Evolutionary conservation across 35 echinoderm and acorn worm genomes (phyloP).

Genomic region (Ophioderma brevispina): DNA sequence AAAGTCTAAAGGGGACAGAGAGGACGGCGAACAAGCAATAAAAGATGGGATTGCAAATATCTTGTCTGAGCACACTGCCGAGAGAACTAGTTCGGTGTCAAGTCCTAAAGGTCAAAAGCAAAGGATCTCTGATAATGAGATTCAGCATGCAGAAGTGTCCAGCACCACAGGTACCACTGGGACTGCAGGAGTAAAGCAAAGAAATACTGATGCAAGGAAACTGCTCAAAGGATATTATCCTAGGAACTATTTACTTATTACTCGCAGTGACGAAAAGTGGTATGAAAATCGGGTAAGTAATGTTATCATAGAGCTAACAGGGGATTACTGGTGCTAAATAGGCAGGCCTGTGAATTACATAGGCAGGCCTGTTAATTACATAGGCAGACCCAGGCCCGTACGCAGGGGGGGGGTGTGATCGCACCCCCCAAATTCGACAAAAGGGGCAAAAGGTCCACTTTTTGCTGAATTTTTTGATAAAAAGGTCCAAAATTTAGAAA

Average conservation of each 20-base stretch:
- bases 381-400: too few relatives aligned
- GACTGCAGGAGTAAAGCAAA: background rate
- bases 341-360: too few relatives aligned
- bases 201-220: background rate
- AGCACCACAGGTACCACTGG: background rate
- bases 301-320: too few relatives aligned
- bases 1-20: background rate
- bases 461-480: too few relatives aligned
- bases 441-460: too few relatives aligned
- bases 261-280: background rate
- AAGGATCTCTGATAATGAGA: background rate
- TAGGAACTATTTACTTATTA: slow-evolving; percentile 9
- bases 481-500: too few relatives aligned
- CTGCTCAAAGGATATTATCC: slow-evolving; percentile 1
- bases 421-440: too few relatives aligned
- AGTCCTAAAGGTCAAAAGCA: background rate
- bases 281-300: background rate
- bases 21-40: background rate
- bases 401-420: too few relatives aligned
- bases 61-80: background rate
- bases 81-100: background rate
- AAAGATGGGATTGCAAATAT: background rate
- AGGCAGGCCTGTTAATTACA: too few relatives aligned
- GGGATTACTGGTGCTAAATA: too few relatives aligned
- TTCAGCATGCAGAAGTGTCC: slow-evolving; percentile 39